These are phyloP conservation scores for Thera obeliscata DNA, from an alignment of 2,888 invertebrate species.

Conservation along the genomic window DNA sequence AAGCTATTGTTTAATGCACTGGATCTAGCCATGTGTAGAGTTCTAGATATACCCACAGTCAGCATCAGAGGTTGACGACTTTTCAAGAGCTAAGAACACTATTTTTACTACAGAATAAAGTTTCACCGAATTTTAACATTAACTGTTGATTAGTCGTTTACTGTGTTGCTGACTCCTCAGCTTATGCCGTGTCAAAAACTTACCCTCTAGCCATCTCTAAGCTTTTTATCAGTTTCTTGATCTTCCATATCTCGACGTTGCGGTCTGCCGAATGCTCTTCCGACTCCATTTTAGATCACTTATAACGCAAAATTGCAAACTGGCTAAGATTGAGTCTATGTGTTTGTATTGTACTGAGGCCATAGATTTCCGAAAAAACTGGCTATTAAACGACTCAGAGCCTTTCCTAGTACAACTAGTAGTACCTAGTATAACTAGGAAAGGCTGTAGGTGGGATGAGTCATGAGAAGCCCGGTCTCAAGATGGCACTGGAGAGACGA, in stretches of 20 bases:
- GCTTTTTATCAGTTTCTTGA: conserved; percentile 99
- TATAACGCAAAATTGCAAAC: conserved; percentile 5
- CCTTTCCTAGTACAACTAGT: background rate
- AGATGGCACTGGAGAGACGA: background rate
- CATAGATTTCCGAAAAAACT: background rate
- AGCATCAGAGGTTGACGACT: no score
- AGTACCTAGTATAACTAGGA: background rate
- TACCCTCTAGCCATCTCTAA: conserved; percentile 99
- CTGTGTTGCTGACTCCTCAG: background rate
- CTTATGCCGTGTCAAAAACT: conserved; percentile 59
- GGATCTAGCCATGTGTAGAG: no score
- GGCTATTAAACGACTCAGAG: background rate
- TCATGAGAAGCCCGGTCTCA: conserved; percentile 9
- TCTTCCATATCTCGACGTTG: conserved; percentile 99
- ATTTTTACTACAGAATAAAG: no score
- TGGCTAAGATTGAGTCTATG: background rate
- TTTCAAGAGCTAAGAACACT: no score
- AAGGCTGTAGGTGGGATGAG: conserved; percentile 1
- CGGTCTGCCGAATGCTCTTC: conserved; percentile 98
- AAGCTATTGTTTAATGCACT: no score
- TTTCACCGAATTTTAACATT: no score
- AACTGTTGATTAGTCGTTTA: background rate
- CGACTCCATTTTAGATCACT: conserved; percentile 81
- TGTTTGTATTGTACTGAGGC: no score
- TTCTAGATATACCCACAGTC: no score